Evolutionary conservation across 2,113 vertebrate species (phyloP).

Genomic region (Malurus elegans): DNA sequence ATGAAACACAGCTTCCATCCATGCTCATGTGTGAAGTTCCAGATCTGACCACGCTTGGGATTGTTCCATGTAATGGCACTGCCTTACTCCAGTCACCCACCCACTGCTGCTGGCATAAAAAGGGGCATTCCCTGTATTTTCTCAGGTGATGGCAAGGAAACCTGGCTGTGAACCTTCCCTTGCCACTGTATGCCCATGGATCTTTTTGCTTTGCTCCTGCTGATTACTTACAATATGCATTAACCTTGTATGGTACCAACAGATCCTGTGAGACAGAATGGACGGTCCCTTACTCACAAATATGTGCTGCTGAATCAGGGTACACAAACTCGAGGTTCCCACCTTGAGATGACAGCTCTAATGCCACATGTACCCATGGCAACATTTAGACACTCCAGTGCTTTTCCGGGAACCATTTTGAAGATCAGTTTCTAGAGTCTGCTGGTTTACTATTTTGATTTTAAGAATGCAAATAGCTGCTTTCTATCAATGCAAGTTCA

Average conservation of each 20-base stretch:
- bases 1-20: neutral
- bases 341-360: neutral
- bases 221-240: neutral
- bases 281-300: neutral
- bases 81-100: neutral
- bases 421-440: neutral
- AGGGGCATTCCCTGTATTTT: neutral
- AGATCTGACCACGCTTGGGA: neutral
- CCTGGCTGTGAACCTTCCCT: neutral
- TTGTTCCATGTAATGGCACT: neutral
- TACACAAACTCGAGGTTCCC: neutral
- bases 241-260: neutral
- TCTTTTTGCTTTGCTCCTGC: neutral
- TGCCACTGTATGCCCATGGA: neutral
- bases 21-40: neutral
- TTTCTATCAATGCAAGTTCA: neutral
- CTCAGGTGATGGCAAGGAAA: neutral
- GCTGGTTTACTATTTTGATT: neutral
- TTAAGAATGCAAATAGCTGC: neutral
- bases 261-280: neutral
- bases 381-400: neutral
- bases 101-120: neutral
- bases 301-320: neutral
- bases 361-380: neutral
- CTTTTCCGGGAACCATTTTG: neutral